Conservation (phyloP, 2,113 vertebrate species). For the Neogale vison region DNA sequence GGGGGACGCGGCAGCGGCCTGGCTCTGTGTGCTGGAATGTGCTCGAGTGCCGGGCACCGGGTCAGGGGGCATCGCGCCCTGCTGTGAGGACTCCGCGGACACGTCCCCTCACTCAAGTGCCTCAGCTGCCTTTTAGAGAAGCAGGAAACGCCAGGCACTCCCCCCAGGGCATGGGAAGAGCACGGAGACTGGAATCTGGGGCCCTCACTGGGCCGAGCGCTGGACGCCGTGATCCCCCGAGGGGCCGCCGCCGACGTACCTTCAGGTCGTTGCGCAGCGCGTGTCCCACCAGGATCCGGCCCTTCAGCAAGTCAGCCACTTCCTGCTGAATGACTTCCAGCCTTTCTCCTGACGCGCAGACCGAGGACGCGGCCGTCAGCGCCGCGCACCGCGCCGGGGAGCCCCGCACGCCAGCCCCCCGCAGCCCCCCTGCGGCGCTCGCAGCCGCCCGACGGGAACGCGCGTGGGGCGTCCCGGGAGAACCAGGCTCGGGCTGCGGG, state of each 20-base stretch:
- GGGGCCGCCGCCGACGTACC: slow-evolving; percentile 76
- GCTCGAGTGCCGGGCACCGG: background rate
- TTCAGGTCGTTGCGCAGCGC: slow-evolving; percentile 94
- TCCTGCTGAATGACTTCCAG: slow-evolving; percentile 90
- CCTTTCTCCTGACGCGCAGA: slow-evolving; percentile 86
- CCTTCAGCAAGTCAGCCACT: slow-evolving; percentile 90
- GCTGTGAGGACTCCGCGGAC: rapidly evolving
- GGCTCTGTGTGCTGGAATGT: rapidly evolving
- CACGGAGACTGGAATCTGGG: rapidly evolving
- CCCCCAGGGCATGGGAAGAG: background rate
- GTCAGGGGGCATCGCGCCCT: too few relatives aligned
- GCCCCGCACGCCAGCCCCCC: background rate
- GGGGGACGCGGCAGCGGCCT: background rate
- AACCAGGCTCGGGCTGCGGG: rapidly evolving
- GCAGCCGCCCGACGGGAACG: rapidly evolving
- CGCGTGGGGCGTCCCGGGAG: rapidly evolving
- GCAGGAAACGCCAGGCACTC: too few relatives aligned
- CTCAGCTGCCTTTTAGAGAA: background rate
- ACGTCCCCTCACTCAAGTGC: rapidly evolving
- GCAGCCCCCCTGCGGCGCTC: rapidly evolving
- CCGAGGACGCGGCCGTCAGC: rapidly evolving
- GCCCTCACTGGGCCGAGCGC: too few relatives aligned
- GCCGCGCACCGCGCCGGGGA: rapidly evolving
- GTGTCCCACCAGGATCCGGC: slow-evolving; percentile 93
- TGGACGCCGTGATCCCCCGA: rapidly evolving